Evolutionary conservation across 2,888 invertebrate genomes (phyloP).

Genomic region (Exephanes ischioxanthus): DNA sequence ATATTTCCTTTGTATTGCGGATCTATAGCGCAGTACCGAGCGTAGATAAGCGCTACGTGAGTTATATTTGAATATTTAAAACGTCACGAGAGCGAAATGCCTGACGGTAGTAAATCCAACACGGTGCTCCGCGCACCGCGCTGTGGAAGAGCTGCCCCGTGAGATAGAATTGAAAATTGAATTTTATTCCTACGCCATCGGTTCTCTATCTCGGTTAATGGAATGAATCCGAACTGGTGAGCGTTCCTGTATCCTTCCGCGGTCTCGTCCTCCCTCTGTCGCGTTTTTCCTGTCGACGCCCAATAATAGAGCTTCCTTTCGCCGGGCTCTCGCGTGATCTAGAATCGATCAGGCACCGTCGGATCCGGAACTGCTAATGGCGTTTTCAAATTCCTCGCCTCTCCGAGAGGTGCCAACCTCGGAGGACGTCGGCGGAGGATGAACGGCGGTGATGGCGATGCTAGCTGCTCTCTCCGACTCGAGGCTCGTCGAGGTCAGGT

Average conservation of each 20-base stretch:
- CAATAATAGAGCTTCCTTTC: constrained; percentile 21
- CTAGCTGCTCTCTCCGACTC: constrained; percentile 5
- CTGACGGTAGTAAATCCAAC: constrained; percentile 6
- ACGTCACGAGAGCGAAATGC: neutral
- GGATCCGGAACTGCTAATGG: constrained; percentile 58
- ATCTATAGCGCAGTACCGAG: neutral
- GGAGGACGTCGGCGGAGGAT: neutral
- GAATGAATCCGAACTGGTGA: constrained; percentile 48
- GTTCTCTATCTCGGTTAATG: constrained; percentile 43
- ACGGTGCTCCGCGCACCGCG: neutral
- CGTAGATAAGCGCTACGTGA: constrained; percentile 21
- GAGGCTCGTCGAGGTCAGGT: constrained; percentile 25
- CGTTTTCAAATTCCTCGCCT: constrained; percentile 55
- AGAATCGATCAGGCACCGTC: constrained; percentile 52
- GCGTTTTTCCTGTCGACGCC: constrained; percentile 9
- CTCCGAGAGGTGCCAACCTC: constrained; percentile 25
- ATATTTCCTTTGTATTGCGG: constrained; percentile 42
- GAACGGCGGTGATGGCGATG: neutral
- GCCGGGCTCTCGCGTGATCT: constrained; percentile 34
- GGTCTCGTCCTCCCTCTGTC: neutral
- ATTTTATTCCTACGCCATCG: constrained; percentile 9
- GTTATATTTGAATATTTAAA: neutral
- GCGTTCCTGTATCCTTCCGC: constrained; percentile 9
- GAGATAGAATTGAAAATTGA: neutral
- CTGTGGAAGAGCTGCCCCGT: neutral